Evolutionary conservation across 2,113 vertebrate species (phyloP).

Genomic region (Dissostichus mawsoni): DNA sequence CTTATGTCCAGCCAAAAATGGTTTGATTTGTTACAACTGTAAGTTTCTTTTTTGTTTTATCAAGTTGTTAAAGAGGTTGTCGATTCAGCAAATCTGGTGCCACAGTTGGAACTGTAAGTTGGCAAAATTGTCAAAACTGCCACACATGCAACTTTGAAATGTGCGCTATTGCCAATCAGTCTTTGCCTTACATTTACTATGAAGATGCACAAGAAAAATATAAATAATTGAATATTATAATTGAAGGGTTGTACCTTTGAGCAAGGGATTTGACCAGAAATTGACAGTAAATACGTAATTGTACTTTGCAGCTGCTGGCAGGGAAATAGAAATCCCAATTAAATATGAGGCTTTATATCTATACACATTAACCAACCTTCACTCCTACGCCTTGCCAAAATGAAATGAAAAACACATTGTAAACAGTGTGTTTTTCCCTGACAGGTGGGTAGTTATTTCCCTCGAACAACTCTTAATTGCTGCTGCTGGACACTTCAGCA

Average conservation of each 20-base stretch:
- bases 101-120: background rate
- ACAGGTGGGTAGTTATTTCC: background rate
- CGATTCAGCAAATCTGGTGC: background rate
- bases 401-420: background rate
- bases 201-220: background rate
- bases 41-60: background rate
- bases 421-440: background rate
- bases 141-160: background rate
- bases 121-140: background rate
- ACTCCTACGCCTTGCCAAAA: background rate
- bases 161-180: background rate
- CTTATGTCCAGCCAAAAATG: background rate
- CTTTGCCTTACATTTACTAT: background rate
- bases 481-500: background rate
- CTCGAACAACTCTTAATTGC: conserved; percentile 3
- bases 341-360: background rate
- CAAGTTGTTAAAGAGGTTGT: background rate
- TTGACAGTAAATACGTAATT: background rate
- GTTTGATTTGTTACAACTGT: background rate
- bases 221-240: background rate
- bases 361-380: background rate
- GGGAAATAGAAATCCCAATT: background rate
- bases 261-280: too few relatives aligned
- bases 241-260: background rate
- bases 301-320: background rate